phyloP scores from a whole-genome alignment of 2,888 invertebrate species.

The Scaptomyza parva region DNA sequence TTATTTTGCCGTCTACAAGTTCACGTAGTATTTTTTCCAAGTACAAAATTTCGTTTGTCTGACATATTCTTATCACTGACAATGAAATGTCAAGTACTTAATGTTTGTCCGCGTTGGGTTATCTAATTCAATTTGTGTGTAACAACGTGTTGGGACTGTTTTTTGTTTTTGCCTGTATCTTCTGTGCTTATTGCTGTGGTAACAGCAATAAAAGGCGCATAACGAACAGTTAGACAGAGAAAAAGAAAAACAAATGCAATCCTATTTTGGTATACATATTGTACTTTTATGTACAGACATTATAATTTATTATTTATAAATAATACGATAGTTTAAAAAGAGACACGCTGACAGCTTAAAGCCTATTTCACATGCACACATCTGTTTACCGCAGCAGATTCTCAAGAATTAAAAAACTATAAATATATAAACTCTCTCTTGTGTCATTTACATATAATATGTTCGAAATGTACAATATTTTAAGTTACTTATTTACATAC shows the following conservation, averaged over 20 bases:
- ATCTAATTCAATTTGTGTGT: slow-evolving; percentile 74
- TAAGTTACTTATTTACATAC: slow-evolving; percentile 34
- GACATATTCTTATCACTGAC: slow-evolving; percentile 60
- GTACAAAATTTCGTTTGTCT: slow-evolving; percentile 21
- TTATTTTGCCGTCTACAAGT: slow-evolving; percentile 57
- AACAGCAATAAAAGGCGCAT: slow-evolving; percentile 10
- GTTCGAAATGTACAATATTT: slow-evolving; percentile 35
- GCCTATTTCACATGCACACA: slow-evolving; percentile 74
- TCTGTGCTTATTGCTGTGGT: slow-evolving; percentile 49
- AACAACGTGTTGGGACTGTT: slow-evolving; percentile 26
- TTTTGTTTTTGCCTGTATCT: slow-evolving; percentile 9
- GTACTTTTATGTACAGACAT: slow-evolving; percentile 48
- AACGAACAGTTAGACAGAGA: neutral
- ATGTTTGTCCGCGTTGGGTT: slow-evolving; percentile 42
- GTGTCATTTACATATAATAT: slow-evolving; percentile 69
- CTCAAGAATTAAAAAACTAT: slow-evolving; percentile 34
- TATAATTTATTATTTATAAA: slow-evolving; percentile 71
- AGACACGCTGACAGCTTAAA: slow-evolving; percentile 71
- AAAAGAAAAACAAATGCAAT: slow-evolving; percentile 29
- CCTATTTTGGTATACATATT: slow-evolving; percentile 29
- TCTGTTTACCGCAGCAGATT: slow-evolving; percentile 65
- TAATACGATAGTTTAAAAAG: slow-evolving; percentile 67
- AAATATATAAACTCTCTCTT: slow-evolving; percentile 14
- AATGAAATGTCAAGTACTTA: slow-evolving; percentile 55
- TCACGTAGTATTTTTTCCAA: slow-evolving; percentile 33